Evolutionary conservation across 2,888 invertebrate genomes (phyloP).

Genomic region (Lysandra bellargus): DNA sequence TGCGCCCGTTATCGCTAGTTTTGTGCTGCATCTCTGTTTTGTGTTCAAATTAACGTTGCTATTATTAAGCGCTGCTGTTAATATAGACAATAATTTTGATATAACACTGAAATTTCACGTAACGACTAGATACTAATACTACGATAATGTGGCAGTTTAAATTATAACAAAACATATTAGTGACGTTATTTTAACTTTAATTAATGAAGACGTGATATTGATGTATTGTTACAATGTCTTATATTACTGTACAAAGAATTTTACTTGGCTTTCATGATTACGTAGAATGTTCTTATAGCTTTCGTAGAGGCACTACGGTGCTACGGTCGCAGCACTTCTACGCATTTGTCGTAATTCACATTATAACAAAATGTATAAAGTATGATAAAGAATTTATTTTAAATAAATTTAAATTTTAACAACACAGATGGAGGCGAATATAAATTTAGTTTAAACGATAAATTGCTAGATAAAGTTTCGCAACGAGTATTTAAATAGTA

Average conservation of each 20-base stretch:
- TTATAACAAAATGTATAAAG: not conserved
- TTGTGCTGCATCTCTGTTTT: constrained; percentile 25
- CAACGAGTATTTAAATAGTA: not conserved
- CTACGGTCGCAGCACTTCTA: not conserved
- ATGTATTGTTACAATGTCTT: not conserved
- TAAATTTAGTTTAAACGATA: not conserved
- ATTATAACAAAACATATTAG: not conserved
- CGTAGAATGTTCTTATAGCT: not conserved
- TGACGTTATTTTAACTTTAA: not conserved
- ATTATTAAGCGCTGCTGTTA: not conserved
- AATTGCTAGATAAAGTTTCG: not conserved
- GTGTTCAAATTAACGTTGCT: constrained; percentile 21
- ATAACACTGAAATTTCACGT: constrained; percentile 2
- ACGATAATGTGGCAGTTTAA: not conserved
- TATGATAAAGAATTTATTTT: no score
- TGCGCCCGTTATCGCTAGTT: constrained; percentile 19
- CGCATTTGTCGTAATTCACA: not conserved
- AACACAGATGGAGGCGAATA: not conserved
- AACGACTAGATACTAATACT: not conserved
- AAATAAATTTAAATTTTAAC: no score
- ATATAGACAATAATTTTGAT: not conserved
- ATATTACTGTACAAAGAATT: not conserved
- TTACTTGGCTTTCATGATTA: not conserved
- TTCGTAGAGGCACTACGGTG: not conserved
- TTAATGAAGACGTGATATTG: no score